Conservation (phyloP, 2,113 vertebrate genomes). For the Agapornis roseicollis region DNA sequence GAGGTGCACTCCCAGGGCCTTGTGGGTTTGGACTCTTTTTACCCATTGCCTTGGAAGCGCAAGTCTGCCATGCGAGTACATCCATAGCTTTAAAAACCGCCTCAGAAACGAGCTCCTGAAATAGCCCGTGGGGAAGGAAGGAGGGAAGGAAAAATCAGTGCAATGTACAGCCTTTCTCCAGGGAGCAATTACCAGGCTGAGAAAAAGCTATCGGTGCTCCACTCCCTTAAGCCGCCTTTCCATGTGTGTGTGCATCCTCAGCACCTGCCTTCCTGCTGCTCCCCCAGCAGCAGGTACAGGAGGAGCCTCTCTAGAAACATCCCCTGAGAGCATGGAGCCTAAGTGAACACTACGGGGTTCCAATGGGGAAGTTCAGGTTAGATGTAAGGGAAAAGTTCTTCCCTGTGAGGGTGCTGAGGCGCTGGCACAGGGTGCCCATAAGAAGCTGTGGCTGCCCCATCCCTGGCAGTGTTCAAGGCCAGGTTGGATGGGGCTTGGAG, state of each 20-base stretch:
- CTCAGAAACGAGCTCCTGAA: constrained; percentile 50
- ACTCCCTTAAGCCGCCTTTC: background rate
- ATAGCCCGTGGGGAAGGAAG: constrained; percentile 56
- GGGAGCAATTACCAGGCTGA: constrained; percentile 65
- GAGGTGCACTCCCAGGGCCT: background rate
- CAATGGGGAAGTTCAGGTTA: background rate
- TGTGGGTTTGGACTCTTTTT: background rate
- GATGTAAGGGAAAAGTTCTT: background rate
- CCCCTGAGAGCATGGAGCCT: fast-evolving
- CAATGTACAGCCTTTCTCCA: constrained; percentile 29
- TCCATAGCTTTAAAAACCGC: background rate
- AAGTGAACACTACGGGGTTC: background rate
- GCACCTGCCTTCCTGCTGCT: background rate
- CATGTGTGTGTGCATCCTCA: background rate
- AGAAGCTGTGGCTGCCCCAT: background rate
- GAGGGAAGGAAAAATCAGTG: background rate
- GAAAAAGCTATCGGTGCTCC: background rate
- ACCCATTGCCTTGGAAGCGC: constrained; percentile 10
- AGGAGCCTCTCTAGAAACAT: background rate
- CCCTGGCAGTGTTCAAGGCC: background rate
- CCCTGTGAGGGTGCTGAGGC: background rate
- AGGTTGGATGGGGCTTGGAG: background rate
- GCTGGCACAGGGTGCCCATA: background rate
- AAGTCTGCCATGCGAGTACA: background rate
- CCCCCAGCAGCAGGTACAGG: background rate